Base-by-base conservation (phyloP, 2,113 vertebrate species). In the Dipodomys stephensi region DNA sequence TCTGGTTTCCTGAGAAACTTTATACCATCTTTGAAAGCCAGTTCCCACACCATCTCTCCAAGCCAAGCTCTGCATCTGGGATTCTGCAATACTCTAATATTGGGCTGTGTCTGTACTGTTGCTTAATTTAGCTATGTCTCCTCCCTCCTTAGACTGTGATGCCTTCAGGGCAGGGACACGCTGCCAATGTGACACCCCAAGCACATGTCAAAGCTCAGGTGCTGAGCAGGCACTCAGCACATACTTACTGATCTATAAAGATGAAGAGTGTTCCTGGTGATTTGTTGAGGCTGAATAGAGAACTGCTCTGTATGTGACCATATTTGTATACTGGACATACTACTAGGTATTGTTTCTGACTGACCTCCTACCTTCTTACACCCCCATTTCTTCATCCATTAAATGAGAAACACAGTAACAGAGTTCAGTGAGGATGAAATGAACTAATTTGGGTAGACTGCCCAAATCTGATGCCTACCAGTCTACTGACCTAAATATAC, bases 11-110 rank as follows among this genome's bases (percentile, higher is more conserved):
- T 91, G 60, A 82, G 69, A 82, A 68, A 71, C 20, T 12, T 32
- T 30, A 13, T n/a, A 5, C 13, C 30, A 69, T 32, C 71, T 60
- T 27, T 6, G 8, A 84, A 53, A 72, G 49, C 53, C 78, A 79
- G 39, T 67, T 60, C 32, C 73, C 30, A 10, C 6, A 20, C 30
- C 44, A 32, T 25, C 20, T 64, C 4, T 94, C 78, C 39, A 83
- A 67, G 78, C 57, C 27, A 19, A 0, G 6, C 5, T 46, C 39
- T 27, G 15, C 44, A n/a, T 4, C 28, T 19, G 12, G 57, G 15
- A n/a, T 62, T 15, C 62, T 23, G 0, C 23, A 4, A 64, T 39
- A 11, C 8, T 15, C 39, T 7, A 0, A 6, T 25, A n/a, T 1
- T 0, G 0, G 46, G 30, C 20, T 25, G 39, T 30, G 4, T 65